A percentile compares a stretch with the other conserved stretches of the same genome.
phyloP scores from a whole-genome alignment of 2,113 vertebrate species.

The Labrus mixtus region DNA sequence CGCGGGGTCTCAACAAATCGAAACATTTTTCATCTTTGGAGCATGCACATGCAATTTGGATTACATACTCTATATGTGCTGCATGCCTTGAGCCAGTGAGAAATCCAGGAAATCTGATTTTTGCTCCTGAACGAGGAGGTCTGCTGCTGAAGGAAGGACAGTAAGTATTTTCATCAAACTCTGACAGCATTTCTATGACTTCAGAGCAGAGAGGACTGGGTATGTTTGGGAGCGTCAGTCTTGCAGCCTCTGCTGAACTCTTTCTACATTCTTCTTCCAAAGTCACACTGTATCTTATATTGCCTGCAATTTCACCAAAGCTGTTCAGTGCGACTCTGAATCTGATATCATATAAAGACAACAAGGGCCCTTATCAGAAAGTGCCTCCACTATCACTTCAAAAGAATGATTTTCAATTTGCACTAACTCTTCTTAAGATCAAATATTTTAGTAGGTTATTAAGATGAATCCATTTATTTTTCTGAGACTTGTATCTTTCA shows the following conservation, averaged over 20 bases:
- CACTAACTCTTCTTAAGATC: background rate
- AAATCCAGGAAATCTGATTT: background rate
- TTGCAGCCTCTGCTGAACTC: background rate
- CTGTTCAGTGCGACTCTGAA: background rate
- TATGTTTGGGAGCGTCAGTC: conserved; percentile 1
- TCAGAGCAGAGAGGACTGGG: background rate
- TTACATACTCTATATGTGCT: background rate
- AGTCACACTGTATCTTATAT: background rate
- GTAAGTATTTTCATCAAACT: background rate
- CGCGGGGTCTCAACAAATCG: background rate
- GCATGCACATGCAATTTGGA: background rate
- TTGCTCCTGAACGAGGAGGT: no score
- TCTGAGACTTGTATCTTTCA: background rate
- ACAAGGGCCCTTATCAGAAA: background rate
- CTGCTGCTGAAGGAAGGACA: background rate
- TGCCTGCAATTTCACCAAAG: background rate
- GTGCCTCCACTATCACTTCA: background rate
- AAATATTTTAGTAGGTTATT: background rate
- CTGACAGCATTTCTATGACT: background rate
- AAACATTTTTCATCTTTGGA: background rate
- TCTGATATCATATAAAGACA: conserved; percentile 4
- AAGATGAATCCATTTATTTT: background rate
- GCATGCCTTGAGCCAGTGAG: background rate
- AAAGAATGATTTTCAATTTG: conserved; percentile 2
- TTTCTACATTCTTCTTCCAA: background rate